phyloP scores from a whole-genome alignment of 2,113 vertebrate species.

The Microcebus tavaratra region DNA sequence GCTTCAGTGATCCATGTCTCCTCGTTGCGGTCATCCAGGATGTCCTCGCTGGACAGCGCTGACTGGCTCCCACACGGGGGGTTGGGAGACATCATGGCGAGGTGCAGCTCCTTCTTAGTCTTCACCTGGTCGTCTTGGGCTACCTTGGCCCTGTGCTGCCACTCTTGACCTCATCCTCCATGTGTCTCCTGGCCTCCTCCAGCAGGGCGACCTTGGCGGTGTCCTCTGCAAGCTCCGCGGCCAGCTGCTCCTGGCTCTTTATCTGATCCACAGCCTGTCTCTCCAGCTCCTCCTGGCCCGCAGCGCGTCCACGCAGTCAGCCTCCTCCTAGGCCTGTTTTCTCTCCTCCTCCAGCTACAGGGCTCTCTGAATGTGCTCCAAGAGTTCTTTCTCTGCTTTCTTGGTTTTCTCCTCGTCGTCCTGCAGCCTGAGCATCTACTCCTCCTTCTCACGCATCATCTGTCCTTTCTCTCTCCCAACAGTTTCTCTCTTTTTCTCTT shows the following conservation, averaged over 20 bases:
- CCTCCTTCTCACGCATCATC: slow-evolving; percentile 94
- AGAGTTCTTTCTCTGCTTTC: slow-evolving; percentile 94
- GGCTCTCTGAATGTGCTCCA: slow-evolving; percentile 94
- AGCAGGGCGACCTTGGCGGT: slow-evolving; percentile 91
- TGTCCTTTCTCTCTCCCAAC: slow-evolving; percentile 95
- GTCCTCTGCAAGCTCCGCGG: slow-evolving; percentile 93
- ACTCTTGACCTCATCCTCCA: slow-evolving; percentile 93
- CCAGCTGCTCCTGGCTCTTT: slow-evolving; percentile 96
- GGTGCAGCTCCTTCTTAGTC: slow-evolving; percentile 94
- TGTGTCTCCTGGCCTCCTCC: slow-evolving; percentile 92
- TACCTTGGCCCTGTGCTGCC: slow-evolving; percentile 92
- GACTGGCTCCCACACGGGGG: slow-evolving; percentile 86
- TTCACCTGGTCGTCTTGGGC: slow-evolving; percentile 92
- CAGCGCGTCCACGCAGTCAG: slow-evolving; percentile 93
- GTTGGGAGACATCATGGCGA: slow-evolving; percentile 90
- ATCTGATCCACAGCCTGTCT: slow-evolving; percentile 93
- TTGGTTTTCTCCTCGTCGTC: slow-evolving; percentile 94
- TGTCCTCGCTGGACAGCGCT: slow-evolving; percentile 90
- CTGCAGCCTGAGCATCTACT: slow-evolving; percentile 91
- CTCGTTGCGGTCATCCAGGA: slow-evolving; percentile 91
- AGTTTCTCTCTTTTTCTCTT: slow-evolving; percentile 93
- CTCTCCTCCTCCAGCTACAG: slow-evolving; percentile 93
- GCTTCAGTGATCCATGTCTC: slow-evolving; percentile 94
- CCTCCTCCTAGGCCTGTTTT: slow-evolving; percentile 91
- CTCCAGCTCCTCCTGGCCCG: slow-evolving; percentile 96